Conservation (phyloP, 2,888 invertebrate genomes). For the Nemoura dubitans region DNA sequence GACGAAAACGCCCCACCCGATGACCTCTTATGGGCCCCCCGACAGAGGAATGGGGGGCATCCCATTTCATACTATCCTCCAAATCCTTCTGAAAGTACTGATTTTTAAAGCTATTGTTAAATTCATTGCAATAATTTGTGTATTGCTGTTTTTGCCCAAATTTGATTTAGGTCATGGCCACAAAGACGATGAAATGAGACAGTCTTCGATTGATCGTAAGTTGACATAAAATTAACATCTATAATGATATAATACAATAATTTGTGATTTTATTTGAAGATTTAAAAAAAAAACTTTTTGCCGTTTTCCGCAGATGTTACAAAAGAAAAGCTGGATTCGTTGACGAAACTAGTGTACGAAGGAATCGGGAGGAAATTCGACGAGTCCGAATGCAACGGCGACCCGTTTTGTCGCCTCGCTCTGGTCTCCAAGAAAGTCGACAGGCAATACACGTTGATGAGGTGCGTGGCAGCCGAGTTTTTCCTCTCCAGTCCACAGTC, state of each 20-base stretch:
- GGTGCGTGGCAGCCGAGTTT: background rate
- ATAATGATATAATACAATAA: no score
- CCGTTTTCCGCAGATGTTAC: background rate
- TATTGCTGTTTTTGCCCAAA: slow-evolving; percentile 80
- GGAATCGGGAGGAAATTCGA: slow-evolving; percentile 9
- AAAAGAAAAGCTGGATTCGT: slow-evolving; percentile 13
- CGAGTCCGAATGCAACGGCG: background rate
- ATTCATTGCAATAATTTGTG: slow-evolving; percentile 78
- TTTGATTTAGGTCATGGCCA: slow-evolving; percentile 60
- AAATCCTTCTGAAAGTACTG: slow-evolving; percentile 77
- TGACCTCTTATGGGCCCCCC: slow-evolving; percentile 10
- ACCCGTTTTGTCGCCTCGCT: background rate
- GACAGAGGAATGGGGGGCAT: background rate
- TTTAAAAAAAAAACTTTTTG: background rate
- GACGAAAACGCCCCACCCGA: background rate
- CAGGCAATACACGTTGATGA: slow-evolving; percentile 28
- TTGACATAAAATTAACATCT: background rate
- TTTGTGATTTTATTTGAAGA: no score
- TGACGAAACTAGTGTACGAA: background rate
- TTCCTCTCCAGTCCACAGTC: no score
- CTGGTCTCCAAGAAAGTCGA: background rate
- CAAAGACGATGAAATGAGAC: slow-evolving; percentile 54
- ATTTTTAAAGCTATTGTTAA: slow-evolving; percentile 85
- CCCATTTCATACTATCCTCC: slow-evolving; percentile 57
- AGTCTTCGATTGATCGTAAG: slow-evolving; percentile 44